Conservation (phyloP, 2,797 vertebrate species). For the Neopelma chrysocephalum region DNA sequence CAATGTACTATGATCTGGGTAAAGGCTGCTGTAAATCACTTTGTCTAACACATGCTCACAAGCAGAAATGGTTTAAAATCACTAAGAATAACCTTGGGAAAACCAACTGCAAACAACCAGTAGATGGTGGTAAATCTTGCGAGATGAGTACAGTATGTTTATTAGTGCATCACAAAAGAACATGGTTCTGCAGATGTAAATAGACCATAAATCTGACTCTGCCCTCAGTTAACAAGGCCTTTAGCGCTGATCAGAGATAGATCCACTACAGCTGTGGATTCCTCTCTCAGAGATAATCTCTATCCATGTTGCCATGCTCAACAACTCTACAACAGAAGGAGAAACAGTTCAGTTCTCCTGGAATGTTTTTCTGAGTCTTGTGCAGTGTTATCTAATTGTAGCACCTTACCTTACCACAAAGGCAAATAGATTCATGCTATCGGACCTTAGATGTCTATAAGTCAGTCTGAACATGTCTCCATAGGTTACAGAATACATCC, state of each 20-base stretch:
- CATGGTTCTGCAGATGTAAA: background rate
- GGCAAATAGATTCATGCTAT: background rate
- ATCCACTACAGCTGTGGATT: background rate
- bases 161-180: background rate
- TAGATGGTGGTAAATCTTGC: background rate
- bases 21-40: conserved; percentile 34
- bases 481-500: background rate
- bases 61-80: conserved; percentile 4
- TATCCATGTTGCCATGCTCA: background rate
- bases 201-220: background rate
- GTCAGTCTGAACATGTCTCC: background rate
- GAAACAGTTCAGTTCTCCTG: background rate
- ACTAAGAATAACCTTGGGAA: background rate
- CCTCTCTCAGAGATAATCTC: background rate
- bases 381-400: background rate
- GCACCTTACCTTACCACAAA: background rate
- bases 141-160: background rate
- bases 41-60: background rate
- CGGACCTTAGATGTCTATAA: background rate
- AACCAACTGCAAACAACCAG: background rate
- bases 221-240: background rate
- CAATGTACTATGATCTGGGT: background rate
- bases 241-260: background rate
- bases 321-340: background rate
- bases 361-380: background rate